These are phyloP conservation scores for Hemicrepidius hirtus DNA, from an alignment of 2,888 invertebrate species.

Conservation along the genomic window DNA sequence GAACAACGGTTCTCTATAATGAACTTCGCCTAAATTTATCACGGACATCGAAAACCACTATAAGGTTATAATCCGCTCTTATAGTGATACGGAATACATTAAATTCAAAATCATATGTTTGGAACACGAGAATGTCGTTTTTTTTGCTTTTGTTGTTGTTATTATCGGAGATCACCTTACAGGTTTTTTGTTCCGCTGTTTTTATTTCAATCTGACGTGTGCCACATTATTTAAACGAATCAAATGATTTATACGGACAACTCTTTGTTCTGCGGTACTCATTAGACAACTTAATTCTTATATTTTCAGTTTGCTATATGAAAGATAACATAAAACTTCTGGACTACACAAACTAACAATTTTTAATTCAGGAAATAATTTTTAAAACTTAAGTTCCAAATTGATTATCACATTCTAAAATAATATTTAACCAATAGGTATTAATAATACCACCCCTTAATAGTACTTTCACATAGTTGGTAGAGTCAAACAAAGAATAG, in stretches of 20 bases:
- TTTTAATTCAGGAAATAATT: no score
- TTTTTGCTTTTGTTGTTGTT: constrained; percentile 31
- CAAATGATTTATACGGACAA: not conserved
- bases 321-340: not conserved
- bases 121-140: constrained; percentile 23
- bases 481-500: no score
- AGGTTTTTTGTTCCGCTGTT: constrained; percentile 19
- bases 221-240: constrained; percentile 24
- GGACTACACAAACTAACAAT: no score
- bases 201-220: constrained; percentile 34
- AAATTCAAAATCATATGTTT: constrained; percentile 36
- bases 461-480: no score
- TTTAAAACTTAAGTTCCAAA: no score
- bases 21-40: constrained; percentile 48
- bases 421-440: no score
- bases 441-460: no score
- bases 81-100: constrained; percentile 50
- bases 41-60: constrained; percentile 55
- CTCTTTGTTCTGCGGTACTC: constrained; percentile 21
- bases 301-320: not conserved
- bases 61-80: constrained; percentile 52
- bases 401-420: no score
- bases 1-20: constrained; percentile 43
- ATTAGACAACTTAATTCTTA: not conserved
- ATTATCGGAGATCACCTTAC: constrained; percentile 27